Conservation (phyloP, 2,888 invertebrate species). For the Lissocephala sabroskyi region DNA sequence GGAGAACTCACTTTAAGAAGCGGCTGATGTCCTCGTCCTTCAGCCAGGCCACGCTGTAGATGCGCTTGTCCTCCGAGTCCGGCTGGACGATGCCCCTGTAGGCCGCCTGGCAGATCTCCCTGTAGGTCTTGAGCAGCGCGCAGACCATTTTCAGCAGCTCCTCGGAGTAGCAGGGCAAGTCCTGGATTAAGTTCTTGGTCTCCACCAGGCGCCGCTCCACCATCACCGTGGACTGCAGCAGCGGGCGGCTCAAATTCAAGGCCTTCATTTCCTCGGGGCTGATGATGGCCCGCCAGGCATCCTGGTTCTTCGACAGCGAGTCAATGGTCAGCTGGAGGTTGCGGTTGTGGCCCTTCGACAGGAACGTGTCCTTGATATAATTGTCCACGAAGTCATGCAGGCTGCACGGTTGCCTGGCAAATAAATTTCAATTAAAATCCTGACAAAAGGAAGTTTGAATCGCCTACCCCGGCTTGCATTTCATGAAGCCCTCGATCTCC, state of each 20-base stretch:
- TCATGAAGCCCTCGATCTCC: slow-evolving; percentile 84
- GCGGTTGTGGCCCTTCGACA: slow-evolving; percentile 81
- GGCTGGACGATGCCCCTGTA: slow-evolving; percentile 85
- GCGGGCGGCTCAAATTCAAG: slow-evolving; percentile 77
- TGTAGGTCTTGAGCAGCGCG: slow-evolving; percentile 80
- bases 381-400: slow-evolving; percentile 88
- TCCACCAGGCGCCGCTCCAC: slow-evolving; percentile 78
- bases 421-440: background rate
- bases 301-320: slow-evolving; percentile 80
- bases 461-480: slow-evolving; percentile 76
- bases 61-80: slow-evolving; percentile 83
- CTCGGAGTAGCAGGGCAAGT: slow-evolving; percentile 83
- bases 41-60: slow-evolving; percentile 90
- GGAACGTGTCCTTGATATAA: slow-evolving; percentile 89
- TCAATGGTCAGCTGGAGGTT: slow-evolving; percentile 76
- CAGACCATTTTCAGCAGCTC: slow-evolving; percentile 82
- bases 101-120: slow-evolving; percentile 82
- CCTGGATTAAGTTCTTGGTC: slow-evolving; percentile 79
- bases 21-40: slow-evolving; percentile 96
- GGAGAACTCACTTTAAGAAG: slow-evolving; percentile 81
- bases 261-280: slow-evolving; percentile 80
- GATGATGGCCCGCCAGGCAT: slow-evolving; percentile 85
- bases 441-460: slow-evolving; percentile 21
- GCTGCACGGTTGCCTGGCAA: slow-evolving; percentile 78
- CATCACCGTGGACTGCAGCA: slow-evolving; percentile 81